Percentiles rank a stretch among this genome's conserved stretches.
These are phyloP conservation scores for Butastur rufipennis DNA, from an alignment of 2,113 vertebrate genomes.

Conservation along the genomic window DNA sequence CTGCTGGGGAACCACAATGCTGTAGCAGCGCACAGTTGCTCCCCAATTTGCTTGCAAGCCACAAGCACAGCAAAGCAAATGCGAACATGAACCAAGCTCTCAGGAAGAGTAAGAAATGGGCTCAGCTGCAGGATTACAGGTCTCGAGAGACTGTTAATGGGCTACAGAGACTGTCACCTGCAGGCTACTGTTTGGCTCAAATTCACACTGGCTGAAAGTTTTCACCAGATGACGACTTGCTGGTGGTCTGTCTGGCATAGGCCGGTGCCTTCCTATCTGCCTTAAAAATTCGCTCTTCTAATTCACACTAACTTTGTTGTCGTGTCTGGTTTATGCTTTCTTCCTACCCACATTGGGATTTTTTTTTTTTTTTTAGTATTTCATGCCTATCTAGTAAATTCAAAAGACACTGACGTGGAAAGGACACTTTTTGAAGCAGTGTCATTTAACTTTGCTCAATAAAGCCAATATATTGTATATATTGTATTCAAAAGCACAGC, in stretches of 20 bases:
- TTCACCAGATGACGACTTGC: not conserved
- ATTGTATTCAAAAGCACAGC: not conserved
- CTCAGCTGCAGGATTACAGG: slow-evolving; percentile 44
- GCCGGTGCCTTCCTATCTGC: not conserved
- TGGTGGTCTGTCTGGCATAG: not conserved
- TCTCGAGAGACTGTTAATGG: slow-evolving; percentile 32
- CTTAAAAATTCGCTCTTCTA: not conserved
- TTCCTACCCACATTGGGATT: not conserved
- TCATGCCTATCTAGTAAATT: not conserved
- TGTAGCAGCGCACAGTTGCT: not conserved
- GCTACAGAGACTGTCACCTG: slow-evolving; percentile 30
- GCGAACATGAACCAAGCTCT: not conserved
- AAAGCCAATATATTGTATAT: not conserved
- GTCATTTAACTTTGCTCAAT: not conserved
- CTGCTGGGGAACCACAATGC: not conserved
- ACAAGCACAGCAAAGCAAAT: not conserved
- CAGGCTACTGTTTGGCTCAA: slow-evolving; percentile 1
- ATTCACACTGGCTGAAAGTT: slow-evolving; percentile 28
- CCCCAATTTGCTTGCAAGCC: not conserved
- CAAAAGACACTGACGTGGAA: accelerated
- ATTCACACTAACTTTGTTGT: not conserved
- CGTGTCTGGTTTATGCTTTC: not conserved
- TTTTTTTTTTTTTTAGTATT: not conserved
- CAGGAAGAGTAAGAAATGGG: not conserved
- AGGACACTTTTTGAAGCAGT: not conserved